Percentiles rank a stretch among this genome's conserved stretches.
These are phyloP conservation scores for Autographa pulchrina DNA, from an alignment of 2,888 invertebrate species.

Conservation along the genomic window DNA sequence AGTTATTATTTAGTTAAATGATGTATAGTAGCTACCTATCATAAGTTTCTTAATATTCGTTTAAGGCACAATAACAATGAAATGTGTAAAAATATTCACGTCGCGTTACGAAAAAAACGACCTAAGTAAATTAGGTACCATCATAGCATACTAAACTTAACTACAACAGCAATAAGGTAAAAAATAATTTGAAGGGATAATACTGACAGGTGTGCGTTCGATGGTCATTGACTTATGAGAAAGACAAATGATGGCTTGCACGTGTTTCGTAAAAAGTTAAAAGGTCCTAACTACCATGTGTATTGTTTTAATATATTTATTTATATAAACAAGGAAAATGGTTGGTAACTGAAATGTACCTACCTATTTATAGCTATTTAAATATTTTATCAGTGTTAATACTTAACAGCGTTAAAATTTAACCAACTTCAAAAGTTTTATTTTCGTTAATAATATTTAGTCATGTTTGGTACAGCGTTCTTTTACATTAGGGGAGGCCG, in stretches of 20 bases:
- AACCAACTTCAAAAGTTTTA: too few species aligned
- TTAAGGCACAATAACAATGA: not conserved
- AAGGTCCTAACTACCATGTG: not conserved
- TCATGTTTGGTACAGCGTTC: too few species aligned
- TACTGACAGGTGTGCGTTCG: not conserved
- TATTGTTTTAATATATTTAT: not conserved
- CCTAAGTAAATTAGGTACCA: not conserved
- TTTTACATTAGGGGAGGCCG: too few species aligned
- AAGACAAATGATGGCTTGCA: not conserved
- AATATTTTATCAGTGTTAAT: too few species aligned
- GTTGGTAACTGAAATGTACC: too few species aligned
- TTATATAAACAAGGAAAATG: not conserved
- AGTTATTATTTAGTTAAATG: not conserved
- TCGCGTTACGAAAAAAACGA: not conserved
- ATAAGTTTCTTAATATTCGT: not conserved
- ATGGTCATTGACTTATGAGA: not conserved
- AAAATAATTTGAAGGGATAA: not conserved
- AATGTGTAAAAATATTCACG: constrained; percentile 2
- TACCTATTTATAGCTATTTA: too few species aligned
- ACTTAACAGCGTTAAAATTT: too few species aligned
- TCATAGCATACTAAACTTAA: not conserved
- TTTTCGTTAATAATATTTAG: too few species aligned
- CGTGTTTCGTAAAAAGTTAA: not conserved
- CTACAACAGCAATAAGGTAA: not conserved
- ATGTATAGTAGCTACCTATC: not conserved